Base-by-base conservation (phyloP, 2,113 vertebrate genomes). In the Tricholaema leucomelas region DNA sequence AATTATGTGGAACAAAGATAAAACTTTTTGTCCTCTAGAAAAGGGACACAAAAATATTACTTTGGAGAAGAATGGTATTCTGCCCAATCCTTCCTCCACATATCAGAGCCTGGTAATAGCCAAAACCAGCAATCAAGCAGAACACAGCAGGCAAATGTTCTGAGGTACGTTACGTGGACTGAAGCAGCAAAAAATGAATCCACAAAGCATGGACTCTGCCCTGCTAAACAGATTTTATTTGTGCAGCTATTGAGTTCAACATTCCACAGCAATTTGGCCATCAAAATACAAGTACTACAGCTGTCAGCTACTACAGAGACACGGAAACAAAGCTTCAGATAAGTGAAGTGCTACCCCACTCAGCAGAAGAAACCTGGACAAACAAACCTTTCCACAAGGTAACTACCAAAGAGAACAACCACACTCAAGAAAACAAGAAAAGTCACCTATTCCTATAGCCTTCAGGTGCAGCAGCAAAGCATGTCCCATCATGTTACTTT, bases 401-500 rank as follows among this genome's bases (percentile, higher is more conserved):
- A 89, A 95, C 84, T 93, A 95, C 74, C 6, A 3, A 84, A 90
- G 73, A 92, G 94, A 94, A 96, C 94, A 90, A 95, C 91, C 91
- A 96, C 91, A 95, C 91, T 96, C 46, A 96, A 95, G 94, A 96
- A 95, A 95, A 96, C 23, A 0, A 95, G 90, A 94, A 96, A 88
- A 94, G 87, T 96, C 95, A 95, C 95, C 95, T 96, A 96, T 92
- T 96, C 95, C 95, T 96, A 95, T 85, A 96, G 95, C 95, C 95
- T 96, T 95, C 94, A 82, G 95, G 90, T 91, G 93, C 94, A 96
- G 93, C 92, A 94, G 92, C 94, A 94, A 93, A 81, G 93, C 94
- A 93, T 79, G 94, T 94, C 69, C 93, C 95, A 95, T 91, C 93
- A 94, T 94, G 94, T 95, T 96, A 95, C 92, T 95, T 81, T 95